Evolutionary conservation across 2,888 invertebrate genomes (phyloP).

Genomic region (Stramonita haemastoma): DNA sequence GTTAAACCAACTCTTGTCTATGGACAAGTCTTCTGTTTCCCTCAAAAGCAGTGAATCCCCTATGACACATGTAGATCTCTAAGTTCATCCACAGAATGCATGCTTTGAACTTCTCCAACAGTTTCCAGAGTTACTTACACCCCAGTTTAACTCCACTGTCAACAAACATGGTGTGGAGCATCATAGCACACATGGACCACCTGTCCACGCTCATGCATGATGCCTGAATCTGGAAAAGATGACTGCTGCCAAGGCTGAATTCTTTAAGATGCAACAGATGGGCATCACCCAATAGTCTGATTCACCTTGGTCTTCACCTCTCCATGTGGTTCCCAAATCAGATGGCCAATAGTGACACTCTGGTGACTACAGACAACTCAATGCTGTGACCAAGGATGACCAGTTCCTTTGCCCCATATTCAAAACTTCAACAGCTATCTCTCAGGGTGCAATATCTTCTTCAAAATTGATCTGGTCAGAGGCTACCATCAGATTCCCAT

Average conservation of each 20-base stretch:
- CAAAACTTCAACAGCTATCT: not conserved
- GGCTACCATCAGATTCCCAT: no score
- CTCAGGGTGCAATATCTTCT: not conserved
- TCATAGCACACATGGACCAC: not conserved
- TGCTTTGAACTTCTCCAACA: slow-evolving; percentile 7
- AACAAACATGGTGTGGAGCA: slow-evolving; percentile 23
- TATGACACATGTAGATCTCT: not conserved
- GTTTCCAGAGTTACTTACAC: slow-evolving; percentile 19
- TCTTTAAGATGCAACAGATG: not conserved
- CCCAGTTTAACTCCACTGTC: not conserved
- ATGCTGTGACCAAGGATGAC: not conserved
- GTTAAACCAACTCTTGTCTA: not conserved
- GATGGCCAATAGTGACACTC: not conserved
- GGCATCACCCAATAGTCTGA: not conserved
- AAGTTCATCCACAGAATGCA: not conserved
- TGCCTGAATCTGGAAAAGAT: not conserved
- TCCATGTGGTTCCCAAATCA: not conserved
- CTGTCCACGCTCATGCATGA: not conserved
- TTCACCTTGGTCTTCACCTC: not conserved
- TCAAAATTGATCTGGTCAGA: not conserved
- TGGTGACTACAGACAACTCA: not conserved
- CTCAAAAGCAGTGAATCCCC: not conserved
- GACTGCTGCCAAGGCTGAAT: not conserved
- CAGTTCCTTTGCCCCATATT: not conserved
- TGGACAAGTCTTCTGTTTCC: not conserved